Evolutionary conservation across 2,888 invertebrate species (phyloP), one percentile per base, ranked within the genome.

Genomic region (Dysmachus trigonus): DNA sequence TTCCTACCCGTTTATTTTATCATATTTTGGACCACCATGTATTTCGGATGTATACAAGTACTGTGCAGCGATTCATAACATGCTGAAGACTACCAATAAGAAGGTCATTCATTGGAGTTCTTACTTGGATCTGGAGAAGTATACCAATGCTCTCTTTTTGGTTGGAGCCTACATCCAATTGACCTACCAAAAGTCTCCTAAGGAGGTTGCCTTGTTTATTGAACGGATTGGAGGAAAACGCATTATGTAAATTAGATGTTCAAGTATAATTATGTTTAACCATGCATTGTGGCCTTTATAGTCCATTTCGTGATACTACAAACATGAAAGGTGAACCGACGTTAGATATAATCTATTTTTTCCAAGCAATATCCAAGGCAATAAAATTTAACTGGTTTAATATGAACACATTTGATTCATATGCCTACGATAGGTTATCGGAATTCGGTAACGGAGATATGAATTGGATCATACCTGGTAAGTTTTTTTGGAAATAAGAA

Each of bases 21-120:
- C 95, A 31, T 98, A 98, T 91, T 98, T 98, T 92, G 98, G 98
- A 3, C 98, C 98, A 0, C 92, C 97, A 88, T 98, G 97, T 93
- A 93, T 98, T 89, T 96, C 96, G 2, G 96, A 96, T 93, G 93
- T 98, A 41, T 97, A 96, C 92, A 95, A 95, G 90, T 97, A 97
- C 92, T 97, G 97, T 92, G 94, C 93, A 89, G 95, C 95, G 91
- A 91, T 97, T 86, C 95, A 95, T 90, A 95, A 95, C 87, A 96
- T 96, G 91, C 91, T 97, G 76, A 95, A 95, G 91, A 91, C 92
- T 82, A 93, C 94, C 88, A 93, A 94, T 72, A 93, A 96, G 91
- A 93, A 93, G 89, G 94, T 98, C 87, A 95, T 97, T 51, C 96
- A 97, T 92, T 97, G 96, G 90, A 96, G 97, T 1, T 94, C 95